These are phyloP conservation scores for Sycophila texana DNA, from an alignment of 2,888 invertebrate species.

Conservation along the genomic window DNA sequence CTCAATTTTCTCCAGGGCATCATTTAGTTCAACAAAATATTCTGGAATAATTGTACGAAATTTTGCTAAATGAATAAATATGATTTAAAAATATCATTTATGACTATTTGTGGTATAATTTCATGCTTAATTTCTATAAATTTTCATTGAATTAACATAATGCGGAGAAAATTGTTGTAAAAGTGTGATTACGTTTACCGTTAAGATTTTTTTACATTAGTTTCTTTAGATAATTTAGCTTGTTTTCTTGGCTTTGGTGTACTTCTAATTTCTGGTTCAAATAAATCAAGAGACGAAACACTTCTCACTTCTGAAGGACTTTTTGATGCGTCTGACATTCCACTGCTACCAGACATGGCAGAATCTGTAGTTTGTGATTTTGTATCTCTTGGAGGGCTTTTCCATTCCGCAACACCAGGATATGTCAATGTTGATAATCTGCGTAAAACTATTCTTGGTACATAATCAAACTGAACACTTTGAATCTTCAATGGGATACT, in stretches of 20 bases:
- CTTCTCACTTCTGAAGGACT: slow-evolving; percentile 40
- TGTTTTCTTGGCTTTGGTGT: slow-evolving; percentile 49
- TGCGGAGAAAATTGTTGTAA: not conserved
- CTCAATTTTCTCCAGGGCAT: slow-evolving; percentile 19
- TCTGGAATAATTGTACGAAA: slow-evolving; percentile 8
- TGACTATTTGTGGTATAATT: not conserved
- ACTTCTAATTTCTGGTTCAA: slow-evolving; percentile 36
- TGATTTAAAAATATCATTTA: not conserved
- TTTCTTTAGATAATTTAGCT: slow-evolving; percentile 36
- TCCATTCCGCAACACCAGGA: slow-evolving; percentile 56
- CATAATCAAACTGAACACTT: slow-evolving; percentile 18
- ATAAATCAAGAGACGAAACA: slow-evolving; percentile 43
- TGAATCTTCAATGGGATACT: slow-evolving; percentile 43
- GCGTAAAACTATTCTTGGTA: slow-evolving; percentile 63
- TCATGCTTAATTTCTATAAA: not conserved
- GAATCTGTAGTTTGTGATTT: slow-evolving; percentile 42
- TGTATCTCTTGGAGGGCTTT: slow-evolving; percentile 52
- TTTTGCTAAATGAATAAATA: slow-evolving; percentile 24
- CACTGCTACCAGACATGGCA: slow-evolving; percentile 47
- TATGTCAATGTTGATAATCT: slow-evolving; percentile 64
- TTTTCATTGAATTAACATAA: slow-evolving; percentile 23
- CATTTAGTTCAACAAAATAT: slow-evolving; percentile 21
- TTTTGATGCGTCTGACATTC: slow-evolving; percentile 43
- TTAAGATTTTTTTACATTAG: slow-evolving; percentile 34
- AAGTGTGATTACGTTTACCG: slow-evolving; percentile 22